Evolutionary conservation across 2,797 vertebrate genomes (phyloP).

Genomic region (Fratercula arctica): DNA sequence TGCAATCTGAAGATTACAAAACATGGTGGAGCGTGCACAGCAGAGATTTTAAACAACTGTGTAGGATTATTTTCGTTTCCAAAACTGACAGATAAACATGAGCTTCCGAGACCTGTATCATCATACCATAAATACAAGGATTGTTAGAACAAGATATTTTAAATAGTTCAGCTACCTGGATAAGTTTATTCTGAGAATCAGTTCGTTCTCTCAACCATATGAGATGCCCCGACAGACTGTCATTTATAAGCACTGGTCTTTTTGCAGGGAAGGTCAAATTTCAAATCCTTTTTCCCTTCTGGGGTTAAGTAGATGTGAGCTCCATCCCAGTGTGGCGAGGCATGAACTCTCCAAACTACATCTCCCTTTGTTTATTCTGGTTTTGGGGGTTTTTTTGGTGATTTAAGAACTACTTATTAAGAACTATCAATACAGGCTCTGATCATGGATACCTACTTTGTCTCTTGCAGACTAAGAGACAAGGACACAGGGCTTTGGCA

Average conservation of each 20-base stretch:
- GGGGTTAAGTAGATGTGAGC: background rate
- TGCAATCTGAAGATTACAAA: background rate
- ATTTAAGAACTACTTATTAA: background rate
- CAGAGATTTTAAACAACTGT: background rate
- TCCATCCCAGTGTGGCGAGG: background rate
- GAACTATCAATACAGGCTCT: background rate
- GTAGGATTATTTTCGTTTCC: background rate
- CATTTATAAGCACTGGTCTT: background rate
- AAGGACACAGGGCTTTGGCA: background rate
- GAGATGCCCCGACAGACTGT: background rate
- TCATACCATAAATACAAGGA: background rate
- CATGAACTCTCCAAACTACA: background rate
- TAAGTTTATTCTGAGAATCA: background rate
- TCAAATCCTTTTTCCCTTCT: background rate
- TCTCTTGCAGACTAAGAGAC: background rate
- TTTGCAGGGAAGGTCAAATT: background rate
- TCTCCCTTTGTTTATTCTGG: background rate
- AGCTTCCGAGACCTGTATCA: background rate
- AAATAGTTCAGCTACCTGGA: background rate
- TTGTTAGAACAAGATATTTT: background rate
- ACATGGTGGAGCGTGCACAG: background rate
- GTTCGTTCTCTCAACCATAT: fast-evolving
- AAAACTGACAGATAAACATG: background rate
- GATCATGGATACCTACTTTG: background rate
- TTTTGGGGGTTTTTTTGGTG: background rate